phyloP scores from a whole-genome alignment of 2,113 vertebrate species.

The Gymnocephalus cernua region DNA sequence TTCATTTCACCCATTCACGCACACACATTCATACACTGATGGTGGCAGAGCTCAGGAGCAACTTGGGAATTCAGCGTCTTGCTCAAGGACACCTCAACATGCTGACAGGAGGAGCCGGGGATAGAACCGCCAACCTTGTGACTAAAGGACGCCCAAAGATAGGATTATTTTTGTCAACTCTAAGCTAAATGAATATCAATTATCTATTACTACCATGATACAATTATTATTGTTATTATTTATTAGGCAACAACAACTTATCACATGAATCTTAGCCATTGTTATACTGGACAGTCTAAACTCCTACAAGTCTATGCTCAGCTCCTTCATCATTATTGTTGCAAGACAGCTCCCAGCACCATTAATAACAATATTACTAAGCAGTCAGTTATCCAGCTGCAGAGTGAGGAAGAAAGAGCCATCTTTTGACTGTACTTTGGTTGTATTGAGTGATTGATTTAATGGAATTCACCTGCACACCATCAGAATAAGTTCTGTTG shows the following conservation, averaged over 20 bases:
- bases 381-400: slow-evolving; percentile 7
- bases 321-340: background rate
- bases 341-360: background rate
- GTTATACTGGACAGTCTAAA: background rate
- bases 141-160: no score
- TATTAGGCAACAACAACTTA: background rate
- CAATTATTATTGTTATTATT: background rate
- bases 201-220: background rate
- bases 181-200: background rate
- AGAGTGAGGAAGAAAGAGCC: slow-evolving; percentile 10
- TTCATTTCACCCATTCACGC: background rate
- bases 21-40: background rate
- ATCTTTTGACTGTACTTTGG: slow-evolving; percentile 12
- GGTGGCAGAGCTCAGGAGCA: background rate
- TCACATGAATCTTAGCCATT: slow-evolving; percentile 1
- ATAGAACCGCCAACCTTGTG: no score
- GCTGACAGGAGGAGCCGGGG: no score
- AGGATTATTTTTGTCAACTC: background rate
- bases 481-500: background rate
- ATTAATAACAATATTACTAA: background rate
- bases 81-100: no score
- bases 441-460: background rate
- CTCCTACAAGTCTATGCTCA: background rate
- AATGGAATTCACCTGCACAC: slow-evolving; percentile 1
- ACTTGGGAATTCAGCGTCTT: background rate